Evolutionary conservation across 2,797 vertebrate species (phyloP), one percentile per base, ranked within the genome.

Genomic region (Falco novaeseelandiae): DNA sequence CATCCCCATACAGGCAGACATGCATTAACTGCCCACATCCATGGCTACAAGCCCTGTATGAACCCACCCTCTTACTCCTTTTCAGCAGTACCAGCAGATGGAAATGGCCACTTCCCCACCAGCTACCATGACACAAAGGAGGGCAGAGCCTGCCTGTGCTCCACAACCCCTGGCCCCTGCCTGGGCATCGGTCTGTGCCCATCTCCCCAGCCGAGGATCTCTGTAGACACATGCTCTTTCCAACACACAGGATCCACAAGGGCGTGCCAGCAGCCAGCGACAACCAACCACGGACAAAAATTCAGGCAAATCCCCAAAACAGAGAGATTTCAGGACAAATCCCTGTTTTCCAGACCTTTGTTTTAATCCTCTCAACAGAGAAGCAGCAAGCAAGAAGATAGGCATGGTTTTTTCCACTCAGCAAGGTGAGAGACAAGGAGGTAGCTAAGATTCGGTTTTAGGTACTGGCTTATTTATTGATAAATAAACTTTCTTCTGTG

Each of bases 141-240:
- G 26, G 19, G 36, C 12, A 71, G 48, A 69, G 30, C n/a, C 38
- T 52, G 25, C 26, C 59, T 54, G 26, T 34, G 25, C 26, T 40
- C n/a, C n/a, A 73, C 54, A 6, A 25, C 13, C 14, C 48, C 21
- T n/a, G 30, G 49, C 14, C 23, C 36, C 42, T 46, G 16, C 38
- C 32, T 12, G 32, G 63, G 18, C 30, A 80, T 40, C 8, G 2
- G 13, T 42, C 32, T 49, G 44, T 51, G 19, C 12, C 52, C 6
- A 6, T 3, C 46, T 12, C 14, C 32, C 11, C 54, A 29, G 38
- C 17, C 17, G 10, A 44, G 32, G 26, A 38, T 26, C 30, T 61
- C 23, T 1, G 2, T 7, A 18, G 42, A 51, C 32, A 34, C 14
- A 29, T 0, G 0, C 22, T 49, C 16, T 19, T 42, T 55, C 32